A percentile compares a stretch with the other conserved stretches of the same genome.
These are phyloP conservation scores for Lepus americanus DNA, from an alignment of 2,113 vertebrate species.

Conservation along the genomic window DNA sequence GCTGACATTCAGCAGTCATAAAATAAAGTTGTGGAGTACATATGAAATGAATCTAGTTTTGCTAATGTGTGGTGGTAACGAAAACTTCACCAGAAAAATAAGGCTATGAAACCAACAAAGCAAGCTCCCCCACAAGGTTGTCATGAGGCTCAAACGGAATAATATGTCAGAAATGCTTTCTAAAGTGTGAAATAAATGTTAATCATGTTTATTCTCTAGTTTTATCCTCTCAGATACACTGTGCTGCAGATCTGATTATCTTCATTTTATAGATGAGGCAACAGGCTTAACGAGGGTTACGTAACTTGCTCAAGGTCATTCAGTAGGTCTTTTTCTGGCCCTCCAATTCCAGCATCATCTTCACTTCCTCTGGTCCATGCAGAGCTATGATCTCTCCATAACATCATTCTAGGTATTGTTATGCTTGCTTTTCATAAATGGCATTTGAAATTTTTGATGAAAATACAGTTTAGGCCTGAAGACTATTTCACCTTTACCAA, in stretches of 20 bases:
- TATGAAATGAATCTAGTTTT: not conserved
- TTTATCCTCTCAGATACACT: constrained; percentile 30
- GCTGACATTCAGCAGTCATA: not conserved
- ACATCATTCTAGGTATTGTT: not conserved
- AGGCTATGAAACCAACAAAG: not conserved
- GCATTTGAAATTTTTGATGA: constrained; percentile 21
- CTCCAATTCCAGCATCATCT: constrained; percentile 18
- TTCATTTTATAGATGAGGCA: constrained; percentile 31
- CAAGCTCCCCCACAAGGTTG: not conserved
- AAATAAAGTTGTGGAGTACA: not conserved
- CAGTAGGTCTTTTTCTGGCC: not conserved
- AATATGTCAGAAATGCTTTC: constrained; percentile 31
- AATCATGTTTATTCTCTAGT: constrained; percentile 47
- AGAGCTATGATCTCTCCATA: not conserved
- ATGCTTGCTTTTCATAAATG: not conserved
- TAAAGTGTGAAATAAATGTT: constrained; percentile 38
- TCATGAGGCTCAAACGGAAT: constrained; percentile 29
- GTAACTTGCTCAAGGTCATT: constrained; percentile 58
- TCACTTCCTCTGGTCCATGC: not conserved
- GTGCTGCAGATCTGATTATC: constrained; percentile 47
- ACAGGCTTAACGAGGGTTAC: constrained; percentile 64
- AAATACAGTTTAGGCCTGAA: constrained; percentile 8
- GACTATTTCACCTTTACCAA: not conserved
- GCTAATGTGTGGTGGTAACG: not conserved
- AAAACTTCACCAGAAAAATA: constrained; percentile 47